phyloP scores from a whole-genome alignment of 1,140 invertebrate genomes.

The Solenopsis invicta region DNA sequence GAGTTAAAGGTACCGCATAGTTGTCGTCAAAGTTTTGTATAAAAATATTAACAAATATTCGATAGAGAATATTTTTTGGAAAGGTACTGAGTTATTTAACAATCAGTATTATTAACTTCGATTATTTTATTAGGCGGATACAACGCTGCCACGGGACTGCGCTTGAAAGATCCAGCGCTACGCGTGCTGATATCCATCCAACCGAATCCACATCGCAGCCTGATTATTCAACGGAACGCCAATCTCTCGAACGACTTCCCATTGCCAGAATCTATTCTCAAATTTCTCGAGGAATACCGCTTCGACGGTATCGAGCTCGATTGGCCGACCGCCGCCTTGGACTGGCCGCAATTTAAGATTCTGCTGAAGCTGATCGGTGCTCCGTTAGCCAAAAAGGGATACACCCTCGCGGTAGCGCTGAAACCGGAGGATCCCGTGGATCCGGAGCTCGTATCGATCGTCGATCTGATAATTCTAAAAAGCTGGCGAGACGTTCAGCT shows the following conservation, averaged over 20 bases:
- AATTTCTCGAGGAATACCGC: slow-evolving; percentile 87
- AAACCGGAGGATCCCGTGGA: slow-evolving; percentile 79
- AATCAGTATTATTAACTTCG: neutral
- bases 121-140: slow-evolving; percentile 87
- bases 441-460: slow-evolving; percentile 72
- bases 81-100: neutral
- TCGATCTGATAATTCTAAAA: slow-evolving; percentile 83
- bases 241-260: slow-evolving; percentile 51
- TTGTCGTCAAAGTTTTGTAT: neutral
- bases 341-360: slow-evolving; percentile 66
- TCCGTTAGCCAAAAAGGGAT: slow-evolving; percentile 73
- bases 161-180: slow-evolving; percentile 87
- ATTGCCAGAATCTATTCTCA: slow-evolving; percentile 83
- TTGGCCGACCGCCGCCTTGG: slow-evolving; percentile 86
- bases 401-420: slow-evolving; percentile 76
- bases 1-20: slow-evolving; percentile 84
- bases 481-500: slow-evolving; percentile 78
- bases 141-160: slow-evolving; percentile 86
- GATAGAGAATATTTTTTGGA: neutral
- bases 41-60: neutral
- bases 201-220: slow-evolving; percentile 54
- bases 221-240: slow-evolving; percentile 62
- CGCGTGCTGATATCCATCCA: slow-evolving; percentile 84
- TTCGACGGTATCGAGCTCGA: slow-evolving; percentile 90
- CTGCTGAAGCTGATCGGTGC: slow-evolving; percentile 67